Evolutionary conservation across 2,888 invertebrate genomes (phyloP), one percentile per base, ranked within the genome.

Genomic region (Leucophenga montana): DNA sequence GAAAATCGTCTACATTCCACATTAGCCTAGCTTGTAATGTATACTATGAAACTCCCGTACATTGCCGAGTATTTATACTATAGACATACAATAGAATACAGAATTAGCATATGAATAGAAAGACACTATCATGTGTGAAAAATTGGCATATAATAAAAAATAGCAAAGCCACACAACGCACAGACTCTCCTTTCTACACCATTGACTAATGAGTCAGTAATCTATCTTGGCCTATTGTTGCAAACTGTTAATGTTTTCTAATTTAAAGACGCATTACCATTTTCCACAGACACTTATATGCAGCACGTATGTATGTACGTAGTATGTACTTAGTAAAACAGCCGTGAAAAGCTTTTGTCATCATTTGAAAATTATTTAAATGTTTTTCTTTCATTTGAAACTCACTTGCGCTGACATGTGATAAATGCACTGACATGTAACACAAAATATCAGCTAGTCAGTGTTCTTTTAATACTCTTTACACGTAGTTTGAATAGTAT

Each of bases 121-220:
- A 39, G 39, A 5, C n/a, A 50, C 14, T 48, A 20, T 22, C 46
- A 20, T 57, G 50, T 46, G 46, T 46, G 62, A 62, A 62, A 62
- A 62, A 62, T 62, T 62, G 62, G 14, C 62, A 62, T 46, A 14
- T 14, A 44, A 62, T 46, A 44, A 62, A 61, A 61, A 57, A 20
- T 18, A 44, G 8, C 6, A 31, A 9, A 22, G 14, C 14, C 62
- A 62, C 57, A 33, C 20, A 59, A 13, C 14, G n/a, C 13, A n/a
- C 13, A n/a, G 5, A 11, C 57, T 46, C 62, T 20, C 57, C 57
- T 57, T 8, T 22, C 57, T 39, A 11, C 1, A 39, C 39, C 11
- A 20, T 46, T 82, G 82, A 82, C 83, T 82, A 82, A 82, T 82
- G 84, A 81, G 84, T 72, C 73, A 56, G 72, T 74, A 72, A 82